Base-by-base conservation (phyloP, 2,797 vertebrate genomes). In the Gambelia wislizenii region DNA sequence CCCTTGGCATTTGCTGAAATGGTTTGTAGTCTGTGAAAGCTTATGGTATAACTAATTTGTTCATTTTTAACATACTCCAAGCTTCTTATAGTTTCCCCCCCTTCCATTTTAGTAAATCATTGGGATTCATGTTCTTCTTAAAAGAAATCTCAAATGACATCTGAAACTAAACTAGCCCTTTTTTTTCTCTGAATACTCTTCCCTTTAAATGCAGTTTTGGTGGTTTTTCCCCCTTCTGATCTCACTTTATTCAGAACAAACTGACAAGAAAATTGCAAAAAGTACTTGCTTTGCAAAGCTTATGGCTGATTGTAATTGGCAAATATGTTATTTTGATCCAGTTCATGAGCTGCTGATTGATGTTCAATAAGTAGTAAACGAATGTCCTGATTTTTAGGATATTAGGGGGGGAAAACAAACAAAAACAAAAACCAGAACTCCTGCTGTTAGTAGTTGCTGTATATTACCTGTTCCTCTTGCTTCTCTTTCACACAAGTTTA, bases 221-320 rank as follows among this genome's bases (percentile, higher is more conserved):
- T 59, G n/a, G n/a, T 59, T 59, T 59, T 14, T 67, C 30, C 61
- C n/a, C 27, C n/a, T 52, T 13, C 56, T 64, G 72, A 83, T 76
- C 52, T 74, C 42, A 72, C 67, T 59, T 47, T 27, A 64, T 64
- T 25, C 25, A 67, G 74, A 77, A 25, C 18, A 64, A 88, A 67
- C 44, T 90, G 91, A 85, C 90, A 93, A 90, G 56, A 92, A 95
- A 94, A 92, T 93, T 92, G 69, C 5, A 72, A 2, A 27, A 93
- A 93, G 7, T 85, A 7, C 67, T 90, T 91, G 42, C 22, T 84
- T 84, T 18, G n/a, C 47, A 90, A 87, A 86, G 75, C 27, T 1
- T 89, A 44, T 89, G 90, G 56, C 85, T 87, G 78, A 77, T 42
- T 87, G 56, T 89, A 87, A 89, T 20, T 89, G 83, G 80, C 78